Evolutionary conservation across 2,113 vertebrate species (phyloP).

Genomic region (Poicephalus gulielmi): DNA sequence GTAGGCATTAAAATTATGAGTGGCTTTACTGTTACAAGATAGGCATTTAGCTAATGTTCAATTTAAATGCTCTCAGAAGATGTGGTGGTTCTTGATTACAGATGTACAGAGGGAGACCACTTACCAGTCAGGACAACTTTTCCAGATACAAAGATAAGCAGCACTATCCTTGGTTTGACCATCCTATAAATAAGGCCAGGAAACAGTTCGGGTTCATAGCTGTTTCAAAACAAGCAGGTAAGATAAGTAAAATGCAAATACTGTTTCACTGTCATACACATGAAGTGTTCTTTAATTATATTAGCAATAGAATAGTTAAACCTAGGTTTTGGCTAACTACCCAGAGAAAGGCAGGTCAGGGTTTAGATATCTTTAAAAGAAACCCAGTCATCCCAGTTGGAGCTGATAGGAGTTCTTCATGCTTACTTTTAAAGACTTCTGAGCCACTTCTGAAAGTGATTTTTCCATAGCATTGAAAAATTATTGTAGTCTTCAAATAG

Average conservation of each 20-base stretch:
- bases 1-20: not conserved
- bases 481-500: not conserved
- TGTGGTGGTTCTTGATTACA: not conserved
- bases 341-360: not conserved
- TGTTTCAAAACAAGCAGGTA: constrained; percentile 62
- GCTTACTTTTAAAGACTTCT: not conserved
- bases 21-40: not conserved
- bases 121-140: constrained; percentile 96
- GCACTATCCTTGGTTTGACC: constrained; percentile 95
- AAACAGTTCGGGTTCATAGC: constrained; percentile 97
- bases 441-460: not conserved
- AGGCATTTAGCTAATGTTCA: not conserved
- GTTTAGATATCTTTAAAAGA: not conserved
- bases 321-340: not conserved
- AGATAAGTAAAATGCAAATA: not conserved
- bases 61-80: not conserved
- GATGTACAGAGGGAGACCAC: not conserved
- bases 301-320: not conserved
- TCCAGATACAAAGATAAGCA: constrained; percentile 97
- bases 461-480: not conserved
- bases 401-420: not conserved
- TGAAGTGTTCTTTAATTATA: not conserved
- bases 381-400: not conserved
- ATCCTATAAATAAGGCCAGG: constrained; percentile 97
- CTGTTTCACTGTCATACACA: not conserved